phyloP scores from a whole-genome alignment of 1,140 invertebrate genomes.

The Pomacea maculata region DNA sequence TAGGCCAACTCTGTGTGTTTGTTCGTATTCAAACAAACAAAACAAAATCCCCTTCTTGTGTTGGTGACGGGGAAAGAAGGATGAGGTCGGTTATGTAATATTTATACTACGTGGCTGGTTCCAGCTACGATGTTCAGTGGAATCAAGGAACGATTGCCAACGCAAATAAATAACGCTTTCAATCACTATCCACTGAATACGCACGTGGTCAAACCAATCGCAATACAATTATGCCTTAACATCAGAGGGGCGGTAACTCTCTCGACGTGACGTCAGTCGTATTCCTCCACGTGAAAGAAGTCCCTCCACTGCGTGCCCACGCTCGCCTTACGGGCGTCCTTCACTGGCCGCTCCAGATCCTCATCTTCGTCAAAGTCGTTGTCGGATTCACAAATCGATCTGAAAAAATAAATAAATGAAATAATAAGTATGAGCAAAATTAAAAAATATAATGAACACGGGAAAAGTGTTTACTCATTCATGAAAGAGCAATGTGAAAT shows the following conservation, averaged over 20 bases:
- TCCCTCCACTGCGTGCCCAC: constrained; percentile 20
- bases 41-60: no score
- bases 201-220: no score
- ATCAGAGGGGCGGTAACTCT: neutral
- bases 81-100: no score
- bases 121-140: no score
- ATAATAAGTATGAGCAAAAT: neutral
- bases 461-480: neutral
- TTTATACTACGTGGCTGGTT: no score
- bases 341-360: neutral
- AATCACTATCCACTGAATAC: no score
- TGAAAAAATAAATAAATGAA: neutral
- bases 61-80: no score
- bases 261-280: constrained; percentile 17
- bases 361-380: constrained; percentile 17
- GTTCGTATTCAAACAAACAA: no score
- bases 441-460: neutral
- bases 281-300: constrained; percentile 24
- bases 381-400: constrained; percentile 17
- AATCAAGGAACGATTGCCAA: no score
- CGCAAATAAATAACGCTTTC: no score
- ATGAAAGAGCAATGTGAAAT: neutral
- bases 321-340: neutral
- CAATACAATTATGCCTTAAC: no score
- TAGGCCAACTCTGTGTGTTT: no score